A percentile compares a stretch with the other conserved stretches of the same genome.
Conservation (phyloP, 1,140 invertebrate species). For the Sycophaga agraensis region DNA sequence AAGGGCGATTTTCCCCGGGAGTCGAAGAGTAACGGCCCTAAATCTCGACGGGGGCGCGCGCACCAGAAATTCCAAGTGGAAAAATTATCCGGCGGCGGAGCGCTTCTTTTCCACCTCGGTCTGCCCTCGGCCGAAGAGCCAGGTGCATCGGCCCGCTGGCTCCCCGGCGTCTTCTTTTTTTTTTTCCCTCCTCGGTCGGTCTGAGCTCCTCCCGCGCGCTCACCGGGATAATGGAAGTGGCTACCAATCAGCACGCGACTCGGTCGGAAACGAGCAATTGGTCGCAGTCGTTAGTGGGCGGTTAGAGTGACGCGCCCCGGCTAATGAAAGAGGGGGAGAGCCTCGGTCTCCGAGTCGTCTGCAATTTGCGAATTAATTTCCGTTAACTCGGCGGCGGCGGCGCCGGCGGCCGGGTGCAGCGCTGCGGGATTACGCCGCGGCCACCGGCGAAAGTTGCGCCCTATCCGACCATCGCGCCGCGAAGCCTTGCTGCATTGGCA, state of each 20-base stretch:
- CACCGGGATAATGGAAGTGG: conserved; percentile 16
- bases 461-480: too few species aligned
- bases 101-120: neutral
- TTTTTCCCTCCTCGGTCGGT: too few species aligned
- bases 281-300: conserved; percentile 31
- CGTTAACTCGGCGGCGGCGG: neutral
- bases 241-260: conserved; percentile 14
- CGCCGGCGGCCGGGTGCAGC: too few species aligned
- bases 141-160: neutral
- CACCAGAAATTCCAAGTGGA: neutral
- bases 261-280: conserved; percentile 34
- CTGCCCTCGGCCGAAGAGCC: neutral
- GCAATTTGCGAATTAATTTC: conserved; percentile 12
- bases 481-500: too few species aligned
- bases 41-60: neutral
- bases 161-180: neutral
- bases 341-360: neutral
- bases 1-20: conserved; percentile 1
- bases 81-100: neutral
- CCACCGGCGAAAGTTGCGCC: too few species aligned
- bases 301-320: neutral
- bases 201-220: too few species aligned
- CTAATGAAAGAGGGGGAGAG: neutral
- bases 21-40: neutral
- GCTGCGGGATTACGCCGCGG: too few species aligned